phyloP scores from a whole-genome alignment of 2,888 invertebrate genomes.

The Zygaena filipendulae region DNA sequence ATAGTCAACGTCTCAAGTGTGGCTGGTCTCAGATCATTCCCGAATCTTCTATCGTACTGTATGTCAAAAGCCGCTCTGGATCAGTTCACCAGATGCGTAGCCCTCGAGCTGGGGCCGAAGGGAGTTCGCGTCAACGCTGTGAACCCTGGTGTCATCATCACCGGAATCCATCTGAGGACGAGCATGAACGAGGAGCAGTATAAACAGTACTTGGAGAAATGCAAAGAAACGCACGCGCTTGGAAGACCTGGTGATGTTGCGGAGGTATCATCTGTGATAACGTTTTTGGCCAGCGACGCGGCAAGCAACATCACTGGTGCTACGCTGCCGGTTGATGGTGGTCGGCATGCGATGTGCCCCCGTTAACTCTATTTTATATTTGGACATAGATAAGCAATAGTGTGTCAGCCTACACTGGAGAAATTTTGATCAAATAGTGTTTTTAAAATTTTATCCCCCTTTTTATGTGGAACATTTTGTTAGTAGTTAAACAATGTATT shows the following conservation, averaged over 20 bases:
- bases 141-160: constrained; percentile 93
- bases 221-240: constrained; percentile 88
- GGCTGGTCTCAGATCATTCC: constrained; percentile 87
- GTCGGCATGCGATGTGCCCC: constrained; percentile 88
- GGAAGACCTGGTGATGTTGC: constrained; percentile 84
- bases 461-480: too few relatives aligned
- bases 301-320: constrained; percentile 89
- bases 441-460: too few relatives aligned
- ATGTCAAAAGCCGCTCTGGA: constrained; percentile 95
- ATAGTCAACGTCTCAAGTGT: constrained; percentile 96
- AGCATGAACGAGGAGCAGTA: constrained; percentile 85
- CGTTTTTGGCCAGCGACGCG: constrained; percentile 87
- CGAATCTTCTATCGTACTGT: constrained; percentile 89
- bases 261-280: constrained; percentile 90
- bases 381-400: too few relatives aligned
- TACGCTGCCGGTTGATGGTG: constrained; percentile 88
- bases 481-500: too few relatives aligned
- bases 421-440: too few relatives aligned
- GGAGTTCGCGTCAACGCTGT: constrained; percentile 90
- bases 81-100: constrained; percentile 91
- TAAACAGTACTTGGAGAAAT: constrained; percentile 81
- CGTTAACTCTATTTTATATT: too few relatives aligned
- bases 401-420: too few relatives aligned
- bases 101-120: constrained; percentile 82
- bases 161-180: constrained; percentile 84